Percentiles rank a stretch among this genome's conserved stretches.
Conservation (phyloP, 2,797 vertebrate genomes). For the Danio jaintianensis region DNA sequence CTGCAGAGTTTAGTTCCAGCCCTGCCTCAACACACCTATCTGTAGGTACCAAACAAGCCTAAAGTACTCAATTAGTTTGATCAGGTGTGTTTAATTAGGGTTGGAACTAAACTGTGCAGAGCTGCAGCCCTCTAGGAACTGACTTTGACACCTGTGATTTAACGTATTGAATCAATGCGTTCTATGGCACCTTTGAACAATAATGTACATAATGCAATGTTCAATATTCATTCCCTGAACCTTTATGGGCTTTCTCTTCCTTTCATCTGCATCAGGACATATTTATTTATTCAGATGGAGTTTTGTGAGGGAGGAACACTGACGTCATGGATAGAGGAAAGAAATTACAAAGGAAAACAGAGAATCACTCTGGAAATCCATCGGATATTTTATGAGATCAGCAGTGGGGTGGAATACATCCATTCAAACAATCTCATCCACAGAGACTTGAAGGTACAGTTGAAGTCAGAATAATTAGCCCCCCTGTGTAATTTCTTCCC, state of each 20-base stretch:
- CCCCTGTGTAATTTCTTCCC: no score
- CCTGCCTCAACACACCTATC: no score
- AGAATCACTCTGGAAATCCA: neutral
- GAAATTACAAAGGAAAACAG: fast-evolving
- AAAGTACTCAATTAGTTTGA: no score
- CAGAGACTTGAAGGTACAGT: constrained; percentile 62
- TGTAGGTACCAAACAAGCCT: no score
- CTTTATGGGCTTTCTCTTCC: neutral
- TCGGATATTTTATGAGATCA: constrained; percentile 46
- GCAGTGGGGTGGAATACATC: constrained; percentile 57
- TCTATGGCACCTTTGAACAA: no score
- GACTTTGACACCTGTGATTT: no score
- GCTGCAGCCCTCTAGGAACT: no score
- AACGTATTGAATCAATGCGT: no score
- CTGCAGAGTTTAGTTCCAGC: no score
- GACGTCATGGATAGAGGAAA: constrained; percentile 64
- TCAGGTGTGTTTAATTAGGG: no score
- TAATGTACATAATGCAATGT: neutral
- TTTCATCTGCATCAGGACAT: fast-evolving
- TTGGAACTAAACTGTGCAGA: no score
- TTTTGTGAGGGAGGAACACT: constrained; percentile 78
- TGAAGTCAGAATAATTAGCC: no score
- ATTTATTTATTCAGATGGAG: constrained; percentile 82
- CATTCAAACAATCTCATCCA: constrained; percentile 56
- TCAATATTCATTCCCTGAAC: neutral